Evolutionary conservation across 2,888 invertebrate genomes (phyloP).

Genomic region (Chrysomela aeneicollis): DNA sequence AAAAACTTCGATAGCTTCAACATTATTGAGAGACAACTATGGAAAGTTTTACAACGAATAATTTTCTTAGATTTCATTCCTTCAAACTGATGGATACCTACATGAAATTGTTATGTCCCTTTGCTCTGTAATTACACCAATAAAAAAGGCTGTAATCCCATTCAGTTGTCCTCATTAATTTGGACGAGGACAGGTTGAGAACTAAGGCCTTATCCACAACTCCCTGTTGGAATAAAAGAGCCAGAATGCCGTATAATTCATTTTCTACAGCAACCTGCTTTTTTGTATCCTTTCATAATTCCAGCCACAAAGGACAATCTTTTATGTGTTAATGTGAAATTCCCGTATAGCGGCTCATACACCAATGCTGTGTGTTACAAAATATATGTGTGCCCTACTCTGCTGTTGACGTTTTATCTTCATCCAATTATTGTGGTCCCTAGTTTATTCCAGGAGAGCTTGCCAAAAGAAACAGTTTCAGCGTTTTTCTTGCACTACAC

Average conservation of each 20-base stretch:
- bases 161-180: background rate
- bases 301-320: background rate
- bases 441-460: background rate
- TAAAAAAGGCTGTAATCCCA: background rate
- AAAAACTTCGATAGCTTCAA: too few species aligned
- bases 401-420: background rate
- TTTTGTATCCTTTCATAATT: conserved; percentile 3
- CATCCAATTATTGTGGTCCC: background rate
- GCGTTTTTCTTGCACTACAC: background rate
- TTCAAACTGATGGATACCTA: too few species aligned
- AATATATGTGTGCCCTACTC: background rate
- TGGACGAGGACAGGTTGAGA: background rate
- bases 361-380: background rate
- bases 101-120: too few species aligned
- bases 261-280: background rate
- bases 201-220: background rate
- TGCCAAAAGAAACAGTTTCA: background rate
- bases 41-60: too few species aligned
- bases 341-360: background rate
- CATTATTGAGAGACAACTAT: too few species aligned
- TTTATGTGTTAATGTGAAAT: conserved; percentile 2
- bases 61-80: too few species aligned
- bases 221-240: background rate
- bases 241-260: background rate
- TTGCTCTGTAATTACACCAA: too few species aligned